Evolutionary conservation across 2,797 vertebrate species (phyloP), one percentile per base, ranked within the genome.

Genomic region (Chelon auratus): DNA sequence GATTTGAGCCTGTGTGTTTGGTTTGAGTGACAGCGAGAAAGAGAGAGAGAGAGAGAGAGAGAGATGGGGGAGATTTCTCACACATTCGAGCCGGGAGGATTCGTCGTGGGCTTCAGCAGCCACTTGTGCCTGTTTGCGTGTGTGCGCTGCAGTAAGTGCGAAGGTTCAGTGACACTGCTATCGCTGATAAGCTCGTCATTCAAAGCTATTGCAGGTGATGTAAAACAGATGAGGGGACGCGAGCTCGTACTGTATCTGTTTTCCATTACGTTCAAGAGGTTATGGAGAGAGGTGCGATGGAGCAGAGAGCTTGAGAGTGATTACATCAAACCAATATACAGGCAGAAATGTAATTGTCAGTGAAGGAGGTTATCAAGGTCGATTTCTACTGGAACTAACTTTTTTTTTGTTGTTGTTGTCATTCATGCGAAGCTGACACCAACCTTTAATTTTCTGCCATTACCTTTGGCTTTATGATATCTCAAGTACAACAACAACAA

Each of bases 171-270:
- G 78, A 75, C 60, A 30, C 59, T 10, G 26, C 68, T 30, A 75
- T 81, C 76, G 61, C 82, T 75, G 84, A 87, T 83, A 83, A 87
- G 82, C 83, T 88, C 77, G 84, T 86, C 83, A 83, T 88, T 91
- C 82, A 86, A 72, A 90, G 85, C 78, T 80, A 82, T 88, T 84
- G 78, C 86, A 75, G 75, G 80, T 85, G 84, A 89, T 87, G 84
- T 89, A 86, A 87, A 91, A 85, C 82, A 88, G 81, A 87, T 90
- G 83, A 87, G 70, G 54, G 82, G 74, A 84, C 84, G 88, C 56
- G 2, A 79, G 80, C 83, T 85, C 85, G 64, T 73, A 78, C 58
- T 54, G 65, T 70, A 82, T 86, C 84, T 83, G 71, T 87, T 89
- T 88, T 83, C 84, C 72, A 87, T 90, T 90, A 83, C 77, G 72